Evolutionary conservation across 2,888 invertebrate genomes (phyloP).

Genomic region (Melanostoma mellinum): DNA sequence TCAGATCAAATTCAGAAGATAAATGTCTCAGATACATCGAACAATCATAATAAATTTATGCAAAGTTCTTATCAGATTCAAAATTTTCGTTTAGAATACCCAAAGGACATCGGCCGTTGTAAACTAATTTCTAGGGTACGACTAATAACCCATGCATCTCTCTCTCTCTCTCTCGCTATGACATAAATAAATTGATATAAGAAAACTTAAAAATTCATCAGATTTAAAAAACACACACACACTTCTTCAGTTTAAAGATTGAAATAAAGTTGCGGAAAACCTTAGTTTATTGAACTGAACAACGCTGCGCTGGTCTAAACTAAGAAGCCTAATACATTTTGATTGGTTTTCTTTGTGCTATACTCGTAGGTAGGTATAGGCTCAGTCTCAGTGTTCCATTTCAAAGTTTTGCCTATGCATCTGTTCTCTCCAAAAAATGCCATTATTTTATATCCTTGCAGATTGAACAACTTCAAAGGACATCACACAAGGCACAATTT

Average conservation of each 20-base stretch:
- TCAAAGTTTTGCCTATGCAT: conserved; percentile 45
- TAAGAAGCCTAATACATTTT: conserved; percentile 48
- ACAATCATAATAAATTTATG: background rate
- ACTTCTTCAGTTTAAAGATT: too few species aligned
- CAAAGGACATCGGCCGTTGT: too few species aligned
- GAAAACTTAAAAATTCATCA: too few species aligned
- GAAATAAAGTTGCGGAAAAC: too few species aligned
- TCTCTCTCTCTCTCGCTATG: too few species aligned
- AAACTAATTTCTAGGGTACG: too few species aligned
- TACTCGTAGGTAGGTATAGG: background rate
- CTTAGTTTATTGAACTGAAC: background rate
- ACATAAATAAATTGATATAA: background rate
- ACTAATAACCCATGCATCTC: too few species aligned
- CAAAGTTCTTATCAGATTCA: conserved; percentile 3
- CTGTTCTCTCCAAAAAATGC: conserved; percentile 47
- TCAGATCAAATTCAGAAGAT: background rate
- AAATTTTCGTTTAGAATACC: background rate
- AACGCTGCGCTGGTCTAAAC: conserved; percentile 16
- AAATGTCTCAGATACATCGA: background rate
- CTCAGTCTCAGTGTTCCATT: conserved; percentile 9
- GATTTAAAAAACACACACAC: too few species aligned
- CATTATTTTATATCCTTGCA: conserved; percentile 60
- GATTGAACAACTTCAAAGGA: conserved; percentile 61
- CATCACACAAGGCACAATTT: conserved; percentile 36
- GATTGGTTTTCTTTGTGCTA: conserved; percentile 53